These are phyloP conservation scores for Bombus confusus DNA, from an alignment of 1,140 invertebrate species.

Conservation along the genomic window DNA sequence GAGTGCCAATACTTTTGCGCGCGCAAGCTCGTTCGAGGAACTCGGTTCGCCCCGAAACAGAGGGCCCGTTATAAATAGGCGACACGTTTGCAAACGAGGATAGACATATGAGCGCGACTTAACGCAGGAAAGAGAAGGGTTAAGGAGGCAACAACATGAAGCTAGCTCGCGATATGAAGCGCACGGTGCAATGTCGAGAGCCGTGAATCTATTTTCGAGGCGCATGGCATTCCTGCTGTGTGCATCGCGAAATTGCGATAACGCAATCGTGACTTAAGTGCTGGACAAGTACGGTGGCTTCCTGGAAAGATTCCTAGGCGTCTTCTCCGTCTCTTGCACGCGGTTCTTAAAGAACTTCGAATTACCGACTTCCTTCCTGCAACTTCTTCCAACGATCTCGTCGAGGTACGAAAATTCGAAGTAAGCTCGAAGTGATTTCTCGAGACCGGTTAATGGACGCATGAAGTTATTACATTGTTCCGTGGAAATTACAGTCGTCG, in stretches of 20 bases:
- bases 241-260: constrained; percentile 11
- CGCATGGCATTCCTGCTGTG: constrained; percentile 29
- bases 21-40: constrained; percentile 48
- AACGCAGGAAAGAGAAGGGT: constrained; percentile 19
- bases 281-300: constrained; percentile 24
- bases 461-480: background rate
- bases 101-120: background rate
- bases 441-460: background rate
- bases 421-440: background rate
- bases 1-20: constrained; percentile 1
- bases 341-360: background rate
- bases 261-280: constrained; percentile 34
- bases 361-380: constrained; percentile 3
- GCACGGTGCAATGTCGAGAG: constrained; percentile 47
- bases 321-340: too few species aligned
- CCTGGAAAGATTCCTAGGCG: constrained; percentile 4
- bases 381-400: background rate
- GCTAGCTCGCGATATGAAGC: constrained; percentile 36
- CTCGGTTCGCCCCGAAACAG: constrained; percentile 63
- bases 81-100: constrained; percentile 10
- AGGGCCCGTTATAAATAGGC: constrained; percentile 68
- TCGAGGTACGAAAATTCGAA: background rate
- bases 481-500: background rate
- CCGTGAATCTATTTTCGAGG: constrained; percentile 61
- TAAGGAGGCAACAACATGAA: background rate